These are phyloP conservation scores for Andrena dorsata DNA, from an alignment of 2,888 invertebrate genomes.

Conservation along the genomic window DNA sequence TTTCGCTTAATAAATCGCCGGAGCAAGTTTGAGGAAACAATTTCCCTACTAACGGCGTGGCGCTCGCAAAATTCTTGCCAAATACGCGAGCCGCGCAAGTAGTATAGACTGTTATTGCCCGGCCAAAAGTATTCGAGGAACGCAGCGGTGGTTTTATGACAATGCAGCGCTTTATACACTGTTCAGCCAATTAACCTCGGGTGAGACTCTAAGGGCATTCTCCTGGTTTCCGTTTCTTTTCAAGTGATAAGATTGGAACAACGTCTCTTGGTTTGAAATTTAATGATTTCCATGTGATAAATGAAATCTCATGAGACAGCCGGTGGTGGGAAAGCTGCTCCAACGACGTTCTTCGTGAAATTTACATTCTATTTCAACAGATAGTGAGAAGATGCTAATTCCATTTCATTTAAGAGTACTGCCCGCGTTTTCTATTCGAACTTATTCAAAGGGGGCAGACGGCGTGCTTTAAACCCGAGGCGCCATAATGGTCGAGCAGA, in stretches of 20 bases:
- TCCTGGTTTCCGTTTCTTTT: not conserved
- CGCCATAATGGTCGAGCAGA: slow-evolving; percentile 16
- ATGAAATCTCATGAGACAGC: too few relatives aligned
- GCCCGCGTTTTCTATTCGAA: not conserved
- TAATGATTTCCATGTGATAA: not conserved
- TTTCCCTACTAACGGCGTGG: not conserved
- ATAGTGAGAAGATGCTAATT: not conserved
- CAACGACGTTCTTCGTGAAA: too few relatives aligned
- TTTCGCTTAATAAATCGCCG: slow-evolving; percentile 30
- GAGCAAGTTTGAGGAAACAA: not conserved
- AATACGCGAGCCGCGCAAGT: slow-evolving; percentile 9
- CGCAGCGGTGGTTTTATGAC: not conserved
- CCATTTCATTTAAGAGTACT: not conserved
- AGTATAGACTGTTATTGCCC: not conserved
- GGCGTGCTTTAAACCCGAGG: not conserved
- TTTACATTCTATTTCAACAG: not conserved
- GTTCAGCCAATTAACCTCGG: not conserved
- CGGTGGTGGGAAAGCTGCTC: too few relatives aligned
- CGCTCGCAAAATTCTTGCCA: slow-evolving; percentile 7
- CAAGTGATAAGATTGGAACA: not conserved
- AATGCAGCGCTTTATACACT: not conserved
- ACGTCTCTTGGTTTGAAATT: not conserved
- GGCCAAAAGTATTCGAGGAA: not conserved
- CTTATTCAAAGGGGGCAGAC: not conserved
- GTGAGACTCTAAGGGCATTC: not conserved